phyloP scores from a whole-genome alignment of 2,797 vertebrate species.

The Aselliscus stoliczkanus region DNA sequence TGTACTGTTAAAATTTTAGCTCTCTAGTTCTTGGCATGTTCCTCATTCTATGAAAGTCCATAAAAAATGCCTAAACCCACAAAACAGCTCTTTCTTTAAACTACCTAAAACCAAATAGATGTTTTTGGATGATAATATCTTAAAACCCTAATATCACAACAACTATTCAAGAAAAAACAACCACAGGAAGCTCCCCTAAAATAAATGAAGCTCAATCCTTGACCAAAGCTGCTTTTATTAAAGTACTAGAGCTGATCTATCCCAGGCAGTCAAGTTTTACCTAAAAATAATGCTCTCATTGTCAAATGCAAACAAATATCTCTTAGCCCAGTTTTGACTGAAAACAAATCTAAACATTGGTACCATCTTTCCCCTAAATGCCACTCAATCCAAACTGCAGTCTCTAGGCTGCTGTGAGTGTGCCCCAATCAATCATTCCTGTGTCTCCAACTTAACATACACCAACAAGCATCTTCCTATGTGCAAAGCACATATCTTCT shows the following conservation, averaged over 20 bases:
- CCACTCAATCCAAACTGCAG: background rate
- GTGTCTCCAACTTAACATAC: background rate
- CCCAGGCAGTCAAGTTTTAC: background rate
- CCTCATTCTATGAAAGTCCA: background rate
- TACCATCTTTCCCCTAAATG: background rate
- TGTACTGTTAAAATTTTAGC: background rate
- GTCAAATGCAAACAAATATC: slow-evolving; percentile 17
- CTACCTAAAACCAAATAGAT: slow-evolving; percentile 9
- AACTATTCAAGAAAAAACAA: slow-evolving; percentile 5
- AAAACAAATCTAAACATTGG: background rate
- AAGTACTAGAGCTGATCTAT: background rate
- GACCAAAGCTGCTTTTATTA: background rate
- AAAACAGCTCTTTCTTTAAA: background rate
- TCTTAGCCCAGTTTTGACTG: background rate
- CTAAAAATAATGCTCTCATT: slow-evolving; percentile 17
- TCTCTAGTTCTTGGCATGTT: background rate
- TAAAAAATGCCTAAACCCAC: background rate
- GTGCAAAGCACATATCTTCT: background rate
- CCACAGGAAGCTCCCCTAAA: background rate
- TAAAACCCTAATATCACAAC: background rate
- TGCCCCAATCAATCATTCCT: background rate
- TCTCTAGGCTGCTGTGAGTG: background rate
- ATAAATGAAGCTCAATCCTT: slow-evolving; percentile 11
- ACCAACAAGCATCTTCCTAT: background rate
- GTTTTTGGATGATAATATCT: background rate